Base-by-base conservation (phyloP, 2,113 vertebrate species). In the Microtus ochrogaster region DNA sequence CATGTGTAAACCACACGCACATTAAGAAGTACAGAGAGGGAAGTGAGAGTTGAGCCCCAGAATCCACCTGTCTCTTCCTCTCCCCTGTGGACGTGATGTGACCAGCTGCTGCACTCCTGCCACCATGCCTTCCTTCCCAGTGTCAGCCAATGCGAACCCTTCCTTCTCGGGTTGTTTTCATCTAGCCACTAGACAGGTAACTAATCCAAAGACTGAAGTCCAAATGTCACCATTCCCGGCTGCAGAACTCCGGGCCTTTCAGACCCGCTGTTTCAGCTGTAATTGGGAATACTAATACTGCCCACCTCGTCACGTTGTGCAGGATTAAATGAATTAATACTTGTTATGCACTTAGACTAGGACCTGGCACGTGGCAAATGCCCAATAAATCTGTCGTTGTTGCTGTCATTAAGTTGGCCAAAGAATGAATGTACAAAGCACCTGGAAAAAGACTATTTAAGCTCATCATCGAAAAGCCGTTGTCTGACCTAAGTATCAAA, bases 251-350 rank as follows among this genome's bases (percentile, higher is more conserved):
- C 5, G 66, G 8, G 66, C 58, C 24, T 73, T 16, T 77, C 91
- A 74, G 44, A 90, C 14, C 61, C 49, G 81, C 55, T 55, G 12
- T 82, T 73, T 93, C 88, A 81, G 0, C 0, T 86, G 11, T 55
- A 78, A 77, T 68, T 88, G 36, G 16, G 14, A 97, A 72, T 88
- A 87, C 44, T 70, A 86, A 87, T 63, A 68, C 16, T 89, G 58
- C 63, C 90, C 26, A 41, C 33, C 22, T 97, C 72, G 17, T 1
- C 81, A 47, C 7, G 7, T 55, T 94, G 5, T 33, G 66, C 16
- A 97, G 28, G 47, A 89, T 36, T 92, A 94, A 96, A 91, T 84
- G 74, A 87, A 79, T 89, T 81, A 90, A 95, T 86, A 55, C 47
- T 73, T n/a, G 26, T 73, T 92, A 76, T 85, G 41, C 21, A 79